Evolutionary conservation across 2,888 invertebrate genomes (phyloP), one percentile per base, ranked within the genome.

Genomic region (Catocala sponsa): DNA sequence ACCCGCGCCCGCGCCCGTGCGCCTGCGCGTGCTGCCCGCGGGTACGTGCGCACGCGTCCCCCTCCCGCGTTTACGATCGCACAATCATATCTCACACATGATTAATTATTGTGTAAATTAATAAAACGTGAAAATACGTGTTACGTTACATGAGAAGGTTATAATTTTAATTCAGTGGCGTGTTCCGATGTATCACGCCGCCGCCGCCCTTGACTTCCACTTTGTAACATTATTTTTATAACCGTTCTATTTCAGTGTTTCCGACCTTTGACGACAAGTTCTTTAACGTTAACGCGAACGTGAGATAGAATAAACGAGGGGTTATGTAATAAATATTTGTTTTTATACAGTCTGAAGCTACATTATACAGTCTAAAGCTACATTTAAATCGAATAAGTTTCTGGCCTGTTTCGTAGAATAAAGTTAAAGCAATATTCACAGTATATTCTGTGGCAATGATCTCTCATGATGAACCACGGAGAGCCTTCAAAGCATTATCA

Each of bases 231-330:
- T 63, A 68, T 68, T 65, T 71, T 71, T 63, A 61, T 49, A 59
- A 50, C 46, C 33, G 43, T 54, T 66, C 75, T 74, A 74, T 74
- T 74, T 74, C 38, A 50, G 58, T 41, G 33, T 7, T 13, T 12
- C 42, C 56, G 74, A 68, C 73, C 74, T 73, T 70, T 57, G 65
- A 68, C 59, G 65, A 73, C 73, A 68, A 61, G 60, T 70, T 65
- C 43, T 68, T 56, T 65, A 56, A 43, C 56, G 52, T 32, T 51
- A 49, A 60, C 62, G 55, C 46, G 13, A 41, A 42, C 5, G 55
- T 41, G 43, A 41, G 35, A 33, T 4, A 35, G 42, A 51, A 42
- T 42, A 41, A 43, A 44, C 12, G 1, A 6, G 9, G 35, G 35
- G 6, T 38, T 38, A 9, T 9, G 35, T 9, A 38, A 38, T 38